Evolutionary conservation across 1,140 invertebrate genomes (phyloP), one percentile per base, ranked within the genome.

Genomic region (Pararge aegeria): DNA sequence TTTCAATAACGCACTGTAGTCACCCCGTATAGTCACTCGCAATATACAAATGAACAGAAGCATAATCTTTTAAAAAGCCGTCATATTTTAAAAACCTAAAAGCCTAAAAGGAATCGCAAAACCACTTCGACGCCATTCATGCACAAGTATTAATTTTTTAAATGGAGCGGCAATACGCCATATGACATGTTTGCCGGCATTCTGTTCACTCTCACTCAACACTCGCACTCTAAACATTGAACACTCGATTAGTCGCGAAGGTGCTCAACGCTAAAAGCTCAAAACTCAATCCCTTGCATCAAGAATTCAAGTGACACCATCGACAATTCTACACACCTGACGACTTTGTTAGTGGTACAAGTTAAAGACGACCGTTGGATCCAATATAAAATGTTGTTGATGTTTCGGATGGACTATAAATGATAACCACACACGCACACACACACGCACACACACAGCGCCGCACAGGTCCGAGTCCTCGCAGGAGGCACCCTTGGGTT

Each of bases 241-340:
- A 44, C 61, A 58, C 65, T 69, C 64, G 70, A 74, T 78, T 76
- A 83, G 69, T 68, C 57, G 48, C 53, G 53, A 55, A 64, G 66
- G 50, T 56, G 60, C 67, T 80, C 55, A 46, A 62, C 59, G 66
- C 64, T 83, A 80, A 87, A 80, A 85, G 82, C 80, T 78, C 68
- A 82, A 80, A 82, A 80, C 76, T 81, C 73, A 75, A 80, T 78
- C 75, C 69, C 77, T 62, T 67, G 66, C 78, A 87, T 87, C 79
- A 83, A 70, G 72, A 75, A 83, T 87, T 87, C 80, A 83, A 85
- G 80, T 80, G 68, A 71, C 67, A 73, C 59, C 63, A 68, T 77
- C 75, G 80, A 83, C 80, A 78, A 85, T 85, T 63, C 62, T 58
- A 78, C 70, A 73, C 84, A 87, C 82, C 84, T 87, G 84, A 62